Base-by-base conservation (phyloP, 2,113 vertebrate species). In the Arothron firmamentum region DNA sequence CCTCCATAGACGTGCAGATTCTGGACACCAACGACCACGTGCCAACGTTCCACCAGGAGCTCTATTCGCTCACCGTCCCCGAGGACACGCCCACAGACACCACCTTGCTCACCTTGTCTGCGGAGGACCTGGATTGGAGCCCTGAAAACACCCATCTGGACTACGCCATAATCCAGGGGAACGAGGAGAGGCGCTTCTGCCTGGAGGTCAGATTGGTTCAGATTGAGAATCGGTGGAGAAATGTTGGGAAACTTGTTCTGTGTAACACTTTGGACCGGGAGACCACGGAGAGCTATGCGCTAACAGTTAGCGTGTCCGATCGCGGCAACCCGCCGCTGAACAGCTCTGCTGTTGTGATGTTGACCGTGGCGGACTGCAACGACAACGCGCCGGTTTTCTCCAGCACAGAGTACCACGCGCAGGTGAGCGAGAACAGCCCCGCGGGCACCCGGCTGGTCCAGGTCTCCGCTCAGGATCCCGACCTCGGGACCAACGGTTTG, bases 341-440 rank as follows among this genome's bases (percentile, higher is more conserved):
- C 69, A 90, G 93, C 62, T 93, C 92, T 15, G 79, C 89, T 1
- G 65, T 84, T 0, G 67, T 98, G 0, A 80, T 80, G 4, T 84
- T 98, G 70, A 91, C 85, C 4, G 91, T 98, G 25, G 82, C 93
- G 3, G 96, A 99, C 81, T 83, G 84, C 70, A 95, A 98, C 66
- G 96, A 98, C 73, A 96, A 94, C 16, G 62, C 90, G 2, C 95
- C 95, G 1, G 59, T 85, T 17, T 97, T 99, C 65, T 84, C 64
- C 67, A 93, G 75, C 38, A 51, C 25, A 0, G 87, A 92, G 31
- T 94, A 97, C 65, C 88, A 90, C 0, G 52, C 87, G 17, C 89
- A 89, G 7, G 81, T 96, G 46, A 92, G 84, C 66, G 96, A 98
- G 85, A 92, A 88, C 53, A 83, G 85, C 47, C 88, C 77, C 4